phyloP scores from a whole-genome alignment of 2,888 invertebrate genomes.

The Ophion ellenae region DNA sequence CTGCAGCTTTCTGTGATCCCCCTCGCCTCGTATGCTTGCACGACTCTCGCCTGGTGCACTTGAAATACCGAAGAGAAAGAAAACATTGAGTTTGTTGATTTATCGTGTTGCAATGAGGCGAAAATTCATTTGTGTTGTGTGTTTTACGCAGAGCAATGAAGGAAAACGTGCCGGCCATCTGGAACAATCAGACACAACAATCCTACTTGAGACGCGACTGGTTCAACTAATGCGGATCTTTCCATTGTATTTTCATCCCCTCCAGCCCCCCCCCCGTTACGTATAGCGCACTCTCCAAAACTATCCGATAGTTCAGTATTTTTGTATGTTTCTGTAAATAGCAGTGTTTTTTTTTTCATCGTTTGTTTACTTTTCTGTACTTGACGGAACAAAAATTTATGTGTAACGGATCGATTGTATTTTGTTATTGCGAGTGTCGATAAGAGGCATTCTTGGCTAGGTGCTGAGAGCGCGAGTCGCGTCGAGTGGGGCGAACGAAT shows the following conservation, averaged over 20 bases:
- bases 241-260: conserved; percentile 1
- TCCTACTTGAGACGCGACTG: conserved; percentile 54
- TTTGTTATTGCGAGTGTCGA: conserved; percentile 17
- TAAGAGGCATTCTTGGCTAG: not conserved
- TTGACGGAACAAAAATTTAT: conserved; percentile 17
- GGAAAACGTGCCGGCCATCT: conserved; percentile 70
- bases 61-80: conserved; percentile 30
- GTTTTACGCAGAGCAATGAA: conserved; percentile 72
- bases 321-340: conserved; percentile 41
- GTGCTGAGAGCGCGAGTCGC: not conserved
- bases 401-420: conserved; percentile 22
- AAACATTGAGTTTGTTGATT: conserved; percentile 11
- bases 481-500: not conserved
- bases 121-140: conserved; percentile 47
- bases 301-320: conserved; percentile 41
- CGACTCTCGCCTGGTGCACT: conserved; percentile 17
- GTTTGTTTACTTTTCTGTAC: conserved; percentile 31
- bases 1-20: conserved; percentile 43
- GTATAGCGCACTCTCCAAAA: conserved; percentile 8
- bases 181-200: conserved; percentile 59
- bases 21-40: conserved; percentile 32
- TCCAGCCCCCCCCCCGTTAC: not conserved
- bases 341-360: conserved; percentile 9
- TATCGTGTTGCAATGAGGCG: conserved; percentile 30
- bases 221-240: conserved; percentile 51